These are phyloP conservation scores for Theonella swinhoei DNA, from an alignment of 37 sponge, comb jelly and placozoan species.

Conservation along the genomic window DNA sequence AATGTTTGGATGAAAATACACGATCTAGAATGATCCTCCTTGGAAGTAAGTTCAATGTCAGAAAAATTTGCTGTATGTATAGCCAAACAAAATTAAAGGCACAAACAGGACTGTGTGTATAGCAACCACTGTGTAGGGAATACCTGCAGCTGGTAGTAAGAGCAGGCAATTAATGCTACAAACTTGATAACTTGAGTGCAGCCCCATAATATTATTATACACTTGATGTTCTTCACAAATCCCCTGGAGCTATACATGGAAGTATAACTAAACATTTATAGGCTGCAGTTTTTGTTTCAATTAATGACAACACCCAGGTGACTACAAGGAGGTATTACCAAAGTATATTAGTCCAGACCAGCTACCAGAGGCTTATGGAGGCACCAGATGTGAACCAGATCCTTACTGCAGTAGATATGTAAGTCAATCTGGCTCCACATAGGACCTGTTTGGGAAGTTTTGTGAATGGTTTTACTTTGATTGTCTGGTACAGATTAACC, in stretches of 20 bases:
- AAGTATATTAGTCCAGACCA: conserved; percentile 61
- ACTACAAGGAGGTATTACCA: conserved; percentile 63
- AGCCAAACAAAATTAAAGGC: conserved; percentile 37
- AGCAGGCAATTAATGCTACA: too few relatives aligned
- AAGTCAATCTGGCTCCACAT: not conserved
- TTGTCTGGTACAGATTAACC: not conserved
- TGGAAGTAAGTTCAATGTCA: conserved; percentile 36
- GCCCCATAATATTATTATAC: too few relatives aligned
- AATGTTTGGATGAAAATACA: conserved; percentile 56
- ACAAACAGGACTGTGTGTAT: too few relatives aligned
- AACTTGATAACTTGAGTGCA: too few relatives aligned
- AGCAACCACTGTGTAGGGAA: too few relatives aligned
- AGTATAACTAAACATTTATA: too few relatives aligned
- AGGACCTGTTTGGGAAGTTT: too few relatives aligned
- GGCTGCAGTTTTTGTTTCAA: too few relatives aligned
- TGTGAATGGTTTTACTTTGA: not conserved
- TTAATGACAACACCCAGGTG: too few relatives aligned
- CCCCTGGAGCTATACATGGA: too few relatives aligned
- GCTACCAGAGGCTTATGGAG: conserved; percentile 53
- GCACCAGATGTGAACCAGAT: conserved; percentile 64
- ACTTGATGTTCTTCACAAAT: too few relatives aligned
- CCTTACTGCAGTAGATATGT: conserved; percentile 58
- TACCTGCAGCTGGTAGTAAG: too few relatives aligned
- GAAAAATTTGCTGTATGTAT: not conserved
- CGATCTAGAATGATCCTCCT: conserved; percentile 45